These are phyloP conservation scores for Trichopria drosophilae DNA, from an alignment of 2,888 invertebrate genomes.

Conservation along the genomic window DNA sequence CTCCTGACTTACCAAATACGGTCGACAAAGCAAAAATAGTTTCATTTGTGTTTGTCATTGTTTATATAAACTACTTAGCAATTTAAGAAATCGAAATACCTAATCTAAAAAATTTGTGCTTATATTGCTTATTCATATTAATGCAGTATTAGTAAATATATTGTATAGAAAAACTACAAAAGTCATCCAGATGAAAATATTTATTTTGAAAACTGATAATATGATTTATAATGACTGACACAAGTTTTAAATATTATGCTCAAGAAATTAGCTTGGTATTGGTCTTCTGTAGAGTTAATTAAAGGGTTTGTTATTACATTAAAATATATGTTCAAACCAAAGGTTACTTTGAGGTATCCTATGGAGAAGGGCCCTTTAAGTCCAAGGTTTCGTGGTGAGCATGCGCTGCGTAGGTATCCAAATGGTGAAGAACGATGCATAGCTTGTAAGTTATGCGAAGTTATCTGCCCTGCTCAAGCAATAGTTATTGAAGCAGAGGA, in stretches of 20 bases:
- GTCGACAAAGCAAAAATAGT: conserved; percentile 4
- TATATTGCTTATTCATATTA: no score
- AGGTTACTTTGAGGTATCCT: conserved; percentile 22
- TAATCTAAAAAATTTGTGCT: no score
- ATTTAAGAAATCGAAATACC: neutral
- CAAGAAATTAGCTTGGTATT: conserved; percentile 4
- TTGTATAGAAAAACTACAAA: no score
- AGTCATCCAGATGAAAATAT: conserved; percentile 1
- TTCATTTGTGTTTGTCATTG: conserved; percentile 4
- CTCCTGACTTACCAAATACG: conserved; percentile 5
- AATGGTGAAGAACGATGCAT: conserved; percentile 25
- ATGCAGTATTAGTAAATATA: no score
- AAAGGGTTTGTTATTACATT: conserved; percentile 5
- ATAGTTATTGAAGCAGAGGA: conserved; percentile 22
- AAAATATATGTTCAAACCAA: conserved; percentile 20
- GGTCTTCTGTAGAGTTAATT: conserved; percentile 4
- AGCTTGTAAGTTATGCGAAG: conserved; percentile 23
- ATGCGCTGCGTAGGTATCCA: conserved; percentile 24
- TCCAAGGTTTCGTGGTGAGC: conserved; percentile 21
- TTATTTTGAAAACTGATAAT: conserved; percentile 5
- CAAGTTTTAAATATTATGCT: conserved; percentile 5
- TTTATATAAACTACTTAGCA: conserved; percentile 5
- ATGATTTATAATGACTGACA: conserved; percentile 4
- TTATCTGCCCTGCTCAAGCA: conserved; percentile 22
- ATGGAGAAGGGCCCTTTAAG: conserved; percentile 15